Conservation (phyloP, 2,888 invertebrate species). For the Plebejus melissa region DNA sequence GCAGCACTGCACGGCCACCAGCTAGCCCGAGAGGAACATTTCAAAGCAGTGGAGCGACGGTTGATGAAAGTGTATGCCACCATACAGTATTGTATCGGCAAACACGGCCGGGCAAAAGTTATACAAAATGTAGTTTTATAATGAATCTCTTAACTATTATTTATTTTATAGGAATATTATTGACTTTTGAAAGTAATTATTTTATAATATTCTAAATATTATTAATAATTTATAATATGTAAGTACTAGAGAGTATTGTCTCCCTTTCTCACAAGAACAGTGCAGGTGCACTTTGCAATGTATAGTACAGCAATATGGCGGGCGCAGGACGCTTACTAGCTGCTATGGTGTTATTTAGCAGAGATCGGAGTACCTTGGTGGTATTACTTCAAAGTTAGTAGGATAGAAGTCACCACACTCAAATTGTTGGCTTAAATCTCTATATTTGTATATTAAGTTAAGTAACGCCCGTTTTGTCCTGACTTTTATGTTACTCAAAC, state of each 20-base stretch:
- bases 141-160: neutral
- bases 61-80: conserved; percentile 86
- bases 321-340: neutral
- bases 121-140: conserved; percentile 46
- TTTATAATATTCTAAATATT: neutral
- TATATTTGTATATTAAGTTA: too few relatives aligned
- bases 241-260: neutral
- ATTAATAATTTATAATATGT: neutral
- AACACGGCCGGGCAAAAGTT: conserved; percentile 73
- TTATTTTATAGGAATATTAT: conserved; percentile 18
- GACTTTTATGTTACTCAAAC: too few relatives aligned
- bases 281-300: neutral
- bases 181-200: neutral
- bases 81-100: conserved; percentile 85
- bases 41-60: conserved; percentile 87
- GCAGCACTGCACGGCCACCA: conserved; percentile 79
- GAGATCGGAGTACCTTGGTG: neutral
- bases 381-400: neutral
- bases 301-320: neutral
- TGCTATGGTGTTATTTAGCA: neutral
- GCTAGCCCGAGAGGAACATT: conserved; percentile 85
- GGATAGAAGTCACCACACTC: neutral
- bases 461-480: too few relatives aligned
- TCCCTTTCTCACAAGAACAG: neutral
- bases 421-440: too few relatives aligned